Evolutionary conservation across 2,113 vertebrate species (phyloP), one percentile per base, ranked within the genome.

Genomic region (Ciconia boyciana): DNA sequence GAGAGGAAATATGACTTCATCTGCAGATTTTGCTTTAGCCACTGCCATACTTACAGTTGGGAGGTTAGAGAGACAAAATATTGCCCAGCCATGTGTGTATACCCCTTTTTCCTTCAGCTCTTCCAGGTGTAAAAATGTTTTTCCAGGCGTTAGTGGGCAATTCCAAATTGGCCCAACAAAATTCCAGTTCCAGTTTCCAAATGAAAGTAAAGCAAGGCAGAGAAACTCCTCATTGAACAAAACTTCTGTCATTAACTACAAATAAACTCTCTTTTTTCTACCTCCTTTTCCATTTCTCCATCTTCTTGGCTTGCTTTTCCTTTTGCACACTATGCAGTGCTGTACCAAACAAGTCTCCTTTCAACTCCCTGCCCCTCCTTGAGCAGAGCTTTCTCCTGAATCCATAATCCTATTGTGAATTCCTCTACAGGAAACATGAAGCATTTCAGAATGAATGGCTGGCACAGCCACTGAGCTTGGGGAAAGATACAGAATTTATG

Each of bases 401-500:
- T 83, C 71, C 74, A 25, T 86, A 88, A 90, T 88, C 46, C 32
- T 89, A 24, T 41, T 77, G 25, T 70, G 60, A 85, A 55, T 77
- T 76, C 74, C 77, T 83, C 18, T 66, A 69, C 25, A 66, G 58
- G 58, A 68, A 72, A 77, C 32, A 43, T 18, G 19, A 95, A 80
- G 20, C 11, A 77, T 80, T 86, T 85, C 62, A 81, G 46, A 93
- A 74, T 60, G 74, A 95, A 94, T 44, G 55, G 46, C 82, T 95
- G 62, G 66, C 58, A 91, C 58, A 95, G 43, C 24, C 74, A 77
- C 62, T 60, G 81, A 90, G 39, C 62, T 70, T 93, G 57, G 48
- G 69, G 78, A 94, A 93, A 87, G 77, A 79, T 51, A 61, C 13
- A 91, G 46, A 66, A 95, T 95, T 95, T 91, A 80, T 88, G 87